Base-by-base conservation (phyloP, 1,140 invertebrate genomes). In the Ostrea edulis region DNA sequence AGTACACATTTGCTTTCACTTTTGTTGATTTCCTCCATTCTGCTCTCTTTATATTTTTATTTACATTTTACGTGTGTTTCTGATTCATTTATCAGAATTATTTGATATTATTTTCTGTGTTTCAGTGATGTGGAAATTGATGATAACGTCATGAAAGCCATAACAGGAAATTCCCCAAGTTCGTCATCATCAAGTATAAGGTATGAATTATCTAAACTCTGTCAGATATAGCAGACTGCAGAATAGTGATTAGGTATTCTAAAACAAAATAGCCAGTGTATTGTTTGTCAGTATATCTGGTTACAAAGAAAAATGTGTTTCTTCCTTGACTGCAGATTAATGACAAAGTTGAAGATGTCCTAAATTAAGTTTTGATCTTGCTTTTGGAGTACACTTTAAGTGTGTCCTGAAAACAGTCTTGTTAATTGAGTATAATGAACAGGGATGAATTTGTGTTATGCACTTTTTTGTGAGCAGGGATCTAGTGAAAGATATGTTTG, bases 121-220 rank as follows among this genome's bases (percentile, higher is more conserved):
- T 90, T 83, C 88, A 95, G 95, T 93, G 95, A 95, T 94, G 94
- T 95, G 83, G 94, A 95, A 87, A 93, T 93, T 85, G 94, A 95
- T 90, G 91, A 94, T 65, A 92, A 93, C 44, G 86, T 92, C 35
- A 91, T 92, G 85, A 91, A 91, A 90, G 90, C 94, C 86, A 92
- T 93, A 87, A 92, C 22, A 35, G 68, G 94, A 29, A 91, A 93
- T 68, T 95, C 94, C 55, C 93, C 93, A 14, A 95, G 95, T 91
- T 95, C 95, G 8, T 95, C 95, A 51, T 94, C 93, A 85, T 95
- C 95, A 71, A 95, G 95, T 93, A 90, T 95, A 53, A 89, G 52
- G 85, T 86, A 89, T 44, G 71, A 81, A 9, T 62, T 44, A 1
- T 44, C 35, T 2, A 44, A 44, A 44, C 35, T 44, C 1, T 44